phyloP scores from a whole-genome alignment of 2,113 vertebrate genomes.

The Cebus imitator region DNA sequence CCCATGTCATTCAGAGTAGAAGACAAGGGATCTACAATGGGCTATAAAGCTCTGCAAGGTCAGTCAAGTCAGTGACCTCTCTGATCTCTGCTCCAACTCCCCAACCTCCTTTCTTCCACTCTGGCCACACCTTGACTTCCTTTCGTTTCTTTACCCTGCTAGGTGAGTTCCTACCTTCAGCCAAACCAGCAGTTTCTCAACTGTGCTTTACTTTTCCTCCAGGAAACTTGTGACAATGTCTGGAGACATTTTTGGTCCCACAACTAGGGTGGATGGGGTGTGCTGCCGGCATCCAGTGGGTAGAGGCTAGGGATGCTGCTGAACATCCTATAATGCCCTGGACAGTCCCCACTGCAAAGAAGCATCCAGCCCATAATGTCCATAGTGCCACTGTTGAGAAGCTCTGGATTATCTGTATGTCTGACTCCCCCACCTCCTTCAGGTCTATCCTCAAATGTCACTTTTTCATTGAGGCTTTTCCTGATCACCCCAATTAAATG shows the following conservation, averaged over 20 bases:
- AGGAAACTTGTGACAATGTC: background rate
- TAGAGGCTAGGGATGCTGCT: background rate
- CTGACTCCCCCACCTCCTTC: background rate
- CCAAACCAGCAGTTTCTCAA: background rate
- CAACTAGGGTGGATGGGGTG: background rate
- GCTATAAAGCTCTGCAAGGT: background rate
- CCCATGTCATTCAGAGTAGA: background rate
- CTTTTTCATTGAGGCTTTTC: background rate
- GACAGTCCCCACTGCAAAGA: background rate
- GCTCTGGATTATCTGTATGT: background rate
- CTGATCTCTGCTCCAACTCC: background rate
- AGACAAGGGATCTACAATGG: background rate
- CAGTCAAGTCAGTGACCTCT: background rate
- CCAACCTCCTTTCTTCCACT: background rate
- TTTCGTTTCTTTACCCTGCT: background rate
- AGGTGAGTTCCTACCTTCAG: background rate
- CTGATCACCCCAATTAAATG: background rate
- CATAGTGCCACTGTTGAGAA: background rate
- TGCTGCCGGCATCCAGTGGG: background rate
- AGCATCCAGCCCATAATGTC: background rate
- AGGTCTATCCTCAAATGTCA: background rate
- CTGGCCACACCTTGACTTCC: background rate
- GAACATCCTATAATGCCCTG: background rate
- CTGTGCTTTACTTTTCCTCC: background rate
- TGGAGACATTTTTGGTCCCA: background rate